Base-by-base conservation (phyloP, 2,888 invertebrate genomes). In the Galeopsomyia nigrocyanea region DNA sequence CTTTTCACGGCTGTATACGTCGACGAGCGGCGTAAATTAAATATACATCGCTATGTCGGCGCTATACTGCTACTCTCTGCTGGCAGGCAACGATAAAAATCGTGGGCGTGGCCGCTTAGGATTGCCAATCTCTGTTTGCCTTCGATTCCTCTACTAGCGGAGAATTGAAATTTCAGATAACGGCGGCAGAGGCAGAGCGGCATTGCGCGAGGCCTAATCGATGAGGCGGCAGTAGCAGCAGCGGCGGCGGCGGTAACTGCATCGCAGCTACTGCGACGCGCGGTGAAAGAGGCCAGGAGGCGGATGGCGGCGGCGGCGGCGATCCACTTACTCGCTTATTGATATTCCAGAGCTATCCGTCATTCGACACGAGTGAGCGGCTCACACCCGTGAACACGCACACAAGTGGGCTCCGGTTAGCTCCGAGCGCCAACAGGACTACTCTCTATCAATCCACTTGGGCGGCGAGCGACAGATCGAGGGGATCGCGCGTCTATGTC, bases 401-500 rank as follows among this genome's bases (percentile, higher is more conserved):
- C 16, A 50, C 26, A 3, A 39, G 39, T 39, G 19, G 55, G 13
- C 58, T 51, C 50, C 62, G 50, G 51, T 46, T 47, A 74, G 73
- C 65, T 79, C 77, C 75, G 75, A 39, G 71, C 77, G 79, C 76
- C 76, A 79, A 79, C 80, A 78, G 79, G 79, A 78, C 79, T 39
- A 39, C 39, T 80, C 78, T 80, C 80, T 79, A 82, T 83, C 81
- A 82, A 82, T 81, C 80, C 78, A 79, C 78, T 79, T 75, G 79
- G 75, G 76, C 76, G 77, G 74, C 26, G 53, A 22, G 19, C 39
- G 39, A 39, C 39, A 51, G n/a, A 51, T 51, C n/a, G 17, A 19
- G n/a, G 51, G 39, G 39, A 39, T n/a, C 51, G 19, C 51, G 51
- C 13, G 9, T 10, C 17, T 17, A 6, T 17, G 39, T 9, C 9